phyloP scores from a whole-genome alignment of 2,797 vertebrate genomes.

The Chromis chromis region DNA sequence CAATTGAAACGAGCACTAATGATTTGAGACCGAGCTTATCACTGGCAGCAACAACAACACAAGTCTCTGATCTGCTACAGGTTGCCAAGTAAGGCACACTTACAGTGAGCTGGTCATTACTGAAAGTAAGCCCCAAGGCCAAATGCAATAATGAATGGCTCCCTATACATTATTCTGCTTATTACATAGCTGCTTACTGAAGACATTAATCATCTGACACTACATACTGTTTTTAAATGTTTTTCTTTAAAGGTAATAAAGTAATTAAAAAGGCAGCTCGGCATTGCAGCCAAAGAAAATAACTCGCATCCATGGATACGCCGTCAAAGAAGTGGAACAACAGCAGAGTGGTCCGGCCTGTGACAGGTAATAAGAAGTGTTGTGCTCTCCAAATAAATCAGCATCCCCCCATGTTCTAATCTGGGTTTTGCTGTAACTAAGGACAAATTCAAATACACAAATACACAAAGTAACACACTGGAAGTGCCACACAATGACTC shows the following conservation, averaged over 20 bases:
- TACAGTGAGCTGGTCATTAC: slow-evolving; percentile 67
- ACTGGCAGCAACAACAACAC: slow-evolving; percentile 54
- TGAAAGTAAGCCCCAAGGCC: slow-evolving; percentile 73
- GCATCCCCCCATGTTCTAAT: slow-evolving; percentile 3
- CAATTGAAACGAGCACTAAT: slow-evolving; percentile 54
- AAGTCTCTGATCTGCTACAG: slow-evolving; percentile 58
- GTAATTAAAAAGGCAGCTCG: slow-evolving; percentile 49
- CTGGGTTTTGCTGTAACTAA: slow-evolving; percentile 1
- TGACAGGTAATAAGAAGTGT: slow-evolving; percentile 18
- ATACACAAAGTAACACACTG: neutral
- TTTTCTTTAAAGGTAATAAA: slow-evolving; percentile 40
- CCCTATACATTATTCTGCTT: slow-evolving; percentile 60
- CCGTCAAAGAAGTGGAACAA: slow-evolving; percentile 6
- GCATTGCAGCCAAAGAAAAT: slow-evolving; percentile 20
- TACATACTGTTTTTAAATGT: slow-evolving; percentile 43
- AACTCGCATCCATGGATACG: slow-evolving; percentile 8
- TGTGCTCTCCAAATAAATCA: slow-evolving; percentile 26
- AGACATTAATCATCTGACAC: slow-evolving; percentile 52
- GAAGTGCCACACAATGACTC: slow-evolving; percentile 32
- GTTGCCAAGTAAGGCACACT: slow-evolving; percentile 69
- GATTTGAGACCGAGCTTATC: slow-evolving; percentile 59
- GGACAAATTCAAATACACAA: slow-evolving; percentile 32
- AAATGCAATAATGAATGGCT: slow-evolving; percentile 69
- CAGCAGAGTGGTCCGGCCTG: neutral
- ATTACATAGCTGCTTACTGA: slow-evolving; percentile 58